Evolutionary conservation across 2,888 invertebrate genomes (phyloP), one percentile per base, ranked within the genome.

Genomic region (Nomada flava): DNA sequence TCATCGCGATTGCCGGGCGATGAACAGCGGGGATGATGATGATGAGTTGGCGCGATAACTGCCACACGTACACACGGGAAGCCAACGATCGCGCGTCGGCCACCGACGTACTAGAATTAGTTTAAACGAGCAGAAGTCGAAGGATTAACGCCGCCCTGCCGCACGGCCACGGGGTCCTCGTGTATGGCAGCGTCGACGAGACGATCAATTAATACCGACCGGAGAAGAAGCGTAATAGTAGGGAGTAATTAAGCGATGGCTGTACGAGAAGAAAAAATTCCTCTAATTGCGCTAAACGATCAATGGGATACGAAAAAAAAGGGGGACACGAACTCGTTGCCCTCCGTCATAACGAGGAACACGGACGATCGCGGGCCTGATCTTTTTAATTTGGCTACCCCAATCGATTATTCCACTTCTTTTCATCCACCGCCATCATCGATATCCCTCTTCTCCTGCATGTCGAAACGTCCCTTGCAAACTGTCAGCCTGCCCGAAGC

Each of bases 1-100:
- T 78, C 76, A 86, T 79, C 84, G 86, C 79, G 82, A 75, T 42
- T 86, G 81, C 60, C 55, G 63, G 29, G 55, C 62, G 62, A 75
- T 44, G 64, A 80, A 69, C 44, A 57, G 64, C 75, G 62, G 60
- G 62, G 62, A 53, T 55, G 57, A 67, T 18, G 67, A 52, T 44
- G 74, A 65, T 36, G n/a, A 42, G 64, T 79, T 67, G 79, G 60
- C 79, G 71, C 60, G 71, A 62, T 53, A 71, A 80, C 79, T 80
- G 79, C 79, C 79, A 78, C n/a, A 9, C 57, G 47, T 64, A 36
- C 23, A 62, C 42, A 71, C 44, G 63, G 75, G 64, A 20, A 73
- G 77, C 60, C 65, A 62, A 65, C 65, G 79, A 76, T 76, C 72
- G 77, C 72, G 67, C 64, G 47, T 64, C 73, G 75, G 36, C n/a